These are phyloP conservation scores for Drosophila setosimentum DNA, from an alignment of 2,888 invertebrate genomes.

Conservation along the genomic window DNA sequence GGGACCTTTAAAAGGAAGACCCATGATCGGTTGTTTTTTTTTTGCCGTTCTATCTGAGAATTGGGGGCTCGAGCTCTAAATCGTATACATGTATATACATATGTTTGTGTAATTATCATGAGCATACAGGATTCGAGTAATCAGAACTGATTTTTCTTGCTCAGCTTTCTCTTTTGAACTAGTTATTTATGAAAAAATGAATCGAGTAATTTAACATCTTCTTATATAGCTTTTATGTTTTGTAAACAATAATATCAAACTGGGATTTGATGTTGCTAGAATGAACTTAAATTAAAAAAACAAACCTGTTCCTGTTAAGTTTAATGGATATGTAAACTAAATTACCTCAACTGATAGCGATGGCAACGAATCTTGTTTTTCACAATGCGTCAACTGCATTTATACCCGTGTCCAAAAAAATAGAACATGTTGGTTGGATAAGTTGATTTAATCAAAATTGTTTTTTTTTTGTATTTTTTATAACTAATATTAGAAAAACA, in stretches of 20 bases:
- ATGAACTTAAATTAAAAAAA: background rate
- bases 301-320: background rate
- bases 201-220: background rate
- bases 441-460: background rate
- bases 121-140: background rate
- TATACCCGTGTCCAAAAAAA: background rate
- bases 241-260: background rate
- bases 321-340: background rate
- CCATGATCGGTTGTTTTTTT: background rate
- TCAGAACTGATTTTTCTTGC: background rate
- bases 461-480: background rate
- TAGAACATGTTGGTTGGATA: background rate
- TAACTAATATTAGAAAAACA: background rate
- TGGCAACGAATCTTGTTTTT: background rate
- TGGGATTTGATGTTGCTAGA: background rate
- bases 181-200: no score
- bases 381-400: background rate
- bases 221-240: background rate
- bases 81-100: background rate
- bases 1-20: background rate
- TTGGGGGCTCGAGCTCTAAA: background rate
- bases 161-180: background rate
- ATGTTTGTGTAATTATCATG: background rate
- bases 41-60: conserved; percentile 1
- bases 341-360: background rate